phyloP scores from a whole-genome alignment of 2,888 invertebrate species.

The Drosophila stalkeri region DNA sequence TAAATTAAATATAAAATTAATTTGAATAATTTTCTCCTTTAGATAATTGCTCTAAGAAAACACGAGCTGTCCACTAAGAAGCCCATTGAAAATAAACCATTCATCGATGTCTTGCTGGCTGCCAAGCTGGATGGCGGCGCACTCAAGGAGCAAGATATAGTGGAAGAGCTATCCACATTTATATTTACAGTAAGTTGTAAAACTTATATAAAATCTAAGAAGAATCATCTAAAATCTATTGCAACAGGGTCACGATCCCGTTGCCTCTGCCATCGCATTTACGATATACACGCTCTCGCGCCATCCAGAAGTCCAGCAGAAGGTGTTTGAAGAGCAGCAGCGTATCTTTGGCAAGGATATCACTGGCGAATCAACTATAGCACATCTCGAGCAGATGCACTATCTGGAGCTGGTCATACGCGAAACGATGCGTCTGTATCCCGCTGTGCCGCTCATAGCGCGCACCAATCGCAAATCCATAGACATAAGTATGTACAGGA shows the following conservation, averaged over 20 bases:
- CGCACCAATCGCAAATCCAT: constrained; percentile 76
- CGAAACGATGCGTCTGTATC: constrained; percentile 78
- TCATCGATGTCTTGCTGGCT: constrained; percentile 76
- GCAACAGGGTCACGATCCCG: constrained; percentile 87
- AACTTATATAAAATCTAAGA: rapidly evolving
- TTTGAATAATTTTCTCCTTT: too few species aligned
- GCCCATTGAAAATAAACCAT: constrained; percentile 56
- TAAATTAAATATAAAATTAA: neutral
- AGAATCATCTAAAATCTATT: neutral
- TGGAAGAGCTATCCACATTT: constrained; percentile 82
- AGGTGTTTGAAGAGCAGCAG: constrained; percentile 85
- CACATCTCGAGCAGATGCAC: constrained; percentile 63
- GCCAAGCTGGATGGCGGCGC: constrained; percentile 72
- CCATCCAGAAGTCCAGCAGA: constrained; percentile 86
- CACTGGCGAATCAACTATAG: constrained; percentile 36
- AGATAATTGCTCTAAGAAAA: constrained; percentile 67
- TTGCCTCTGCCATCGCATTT: constrained; percentile 87
- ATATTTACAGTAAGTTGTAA: constrained; percentile 73
- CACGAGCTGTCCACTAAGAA: constrained; percentile 34
- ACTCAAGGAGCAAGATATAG: constrained; percentile 73
- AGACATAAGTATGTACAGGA: constrained; percentile 74
- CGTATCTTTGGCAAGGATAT: constrained; percentile 84
- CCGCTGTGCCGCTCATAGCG: constrained; percentile 80
- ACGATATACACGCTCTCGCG: constrained; percentile 86
- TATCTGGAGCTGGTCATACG: constrained; percentile 79